Evolutionary conservation across 2,113 vertebrate species (phyloP).

Genomic region (Alaudala cheleensis): DNA sequence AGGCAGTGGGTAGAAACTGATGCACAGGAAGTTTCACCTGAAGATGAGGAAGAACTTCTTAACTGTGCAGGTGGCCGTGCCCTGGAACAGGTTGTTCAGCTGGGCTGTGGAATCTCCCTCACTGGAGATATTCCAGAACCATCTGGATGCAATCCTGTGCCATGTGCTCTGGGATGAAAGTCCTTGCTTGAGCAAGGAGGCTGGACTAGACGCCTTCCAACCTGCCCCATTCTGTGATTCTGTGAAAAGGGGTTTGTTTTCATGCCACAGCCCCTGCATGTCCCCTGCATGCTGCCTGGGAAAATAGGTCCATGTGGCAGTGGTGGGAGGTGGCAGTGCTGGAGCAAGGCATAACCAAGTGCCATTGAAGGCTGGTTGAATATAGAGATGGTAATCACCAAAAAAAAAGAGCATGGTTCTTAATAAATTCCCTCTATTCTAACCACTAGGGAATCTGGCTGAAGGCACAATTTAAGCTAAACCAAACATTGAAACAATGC

Average conservation of each 20-base stretch:
- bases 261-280: neutral
- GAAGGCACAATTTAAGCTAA: slow-evolving; percentile 1
- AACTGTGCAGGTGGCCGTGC: fast-evolving
- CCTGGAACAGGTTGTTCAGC: neutral
- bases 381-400: neutral
- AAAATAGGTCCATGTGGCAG: neutral
- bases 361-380: neutral
- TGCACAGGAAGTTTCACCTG: neutral
- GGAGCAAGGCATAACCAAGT: neutral
- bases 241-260: neutral
- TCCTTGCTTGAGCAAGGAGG: neutral
- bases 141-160: neutral
- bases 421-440: neutral
- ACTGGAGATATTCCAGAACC: neutral
- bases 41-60: neutral
- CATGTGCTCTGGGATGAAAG: neutral
- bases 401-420: neutral
- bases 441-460: neutral
- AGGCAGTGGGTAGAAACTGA: neutral
- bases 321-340: neutral
- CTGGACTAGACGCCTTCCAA: neutral
- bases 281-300: fast-evolving
- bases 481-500: neutral
- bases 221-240: neutral
- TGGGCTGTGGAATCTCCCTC: neutral